Conservation (phyloP, 2,888 invertebrate species). For the Hydrotaea cyrtoneurina region DNA sequence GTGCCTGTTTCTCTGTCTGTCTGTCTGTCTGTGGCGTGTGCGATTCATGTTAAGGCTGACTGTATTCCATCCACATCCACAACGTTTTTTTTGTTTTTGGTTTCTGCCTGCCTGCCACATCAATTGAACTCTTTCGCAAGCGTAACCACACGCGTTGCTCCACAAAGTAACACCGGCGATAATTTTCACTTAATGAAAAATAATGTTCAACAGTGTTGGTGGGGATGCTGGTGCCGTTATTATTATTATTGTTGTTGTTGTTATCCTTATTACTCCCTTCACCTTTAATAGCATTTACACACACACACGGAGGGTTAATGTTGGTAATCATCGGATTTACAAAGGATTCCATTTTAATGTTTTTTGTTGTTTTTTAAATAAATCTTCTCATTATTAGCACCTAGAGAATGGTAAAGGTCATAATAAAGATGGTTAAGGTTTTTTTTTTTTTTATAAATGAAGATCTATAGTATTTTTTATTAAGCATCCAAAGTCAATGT, state of each 20-base stretch:
- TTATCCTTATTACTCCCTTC: not conserved
- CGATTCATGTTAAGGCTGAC: not conserved
- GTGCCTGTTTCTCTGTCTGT: not conserved
- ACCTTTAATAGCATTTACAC: not conserved
- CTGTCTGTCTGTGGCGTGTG: not conserved
- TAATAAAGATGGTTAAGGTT: too few species aligned
- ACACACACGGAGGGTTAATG: conserved; percentile 22
- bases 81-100: not conserved
- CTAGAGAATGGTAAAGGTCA: not conserved
- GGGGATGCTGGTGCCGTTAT: not conserved
- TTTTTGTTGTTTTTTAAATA: conserved; percentile 21
- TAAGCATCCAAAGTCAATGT: too few species aligned
- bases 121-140: not conserved
- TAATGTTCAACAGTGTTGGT: conserved; percentile 46
- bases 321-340: conserved; percentile 45
- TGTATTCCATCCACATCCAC: not conserved
- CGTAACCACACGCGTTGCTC: conserved; percentile 54
- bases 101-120: conserved; percentile 10
- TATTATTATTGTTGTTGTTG: conserved; percentile 1
- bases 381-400: not conserved
- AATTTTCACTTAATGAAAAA: conserved; percentile 61
- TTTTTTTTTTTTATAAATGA: too few species aligned
- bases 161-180: conserved; percentile 49
- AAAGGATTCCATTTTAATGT: too few species aligned
- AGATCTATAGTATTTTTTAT: too few species aligned